These are phyloP conservation scores for Schrankia costaestrigalis DNA, from an alignment of 2,888 invertebrate species.

Conservation along the genomic window DNA sequence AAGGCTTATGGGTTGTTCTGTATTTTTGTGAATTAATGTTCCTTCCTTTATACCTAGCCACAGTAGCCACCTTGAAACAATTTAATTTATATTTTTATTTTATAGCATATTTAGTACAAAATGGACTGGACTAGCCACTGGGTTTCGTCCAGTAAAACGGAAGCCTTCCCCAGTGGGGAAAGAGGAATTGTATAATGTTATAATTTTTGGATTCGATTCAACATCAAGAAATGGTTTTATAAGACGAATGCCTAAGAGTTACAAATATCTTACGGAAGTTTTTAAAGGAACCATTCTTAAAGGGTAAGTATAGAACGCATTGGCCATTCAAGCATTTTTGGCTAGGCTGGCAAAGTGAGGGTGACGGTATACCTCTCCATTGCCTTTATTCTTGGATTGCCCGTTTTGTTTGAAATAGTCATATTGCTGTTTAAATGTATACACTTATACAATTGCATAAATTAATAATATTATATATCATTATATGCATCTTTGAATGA, in stretches of 20 bases:
- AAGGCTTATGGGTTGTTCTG: too few relatives aligned
- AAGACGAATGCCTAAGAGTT: constrained; percentile 67
- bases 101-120: constrained; percentile 11
- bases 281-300: constrained; percentile 83
- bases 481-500: too few relatives aligned
- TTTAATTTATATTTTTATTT: background rate
- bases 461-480: too few relatives aligned
- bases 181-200: background rate
- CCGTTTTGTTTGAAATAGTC: too few relatives aligned
- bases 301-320: constrained; percentile 77
- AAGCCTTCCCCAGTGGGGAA: constrained; percentile 54
- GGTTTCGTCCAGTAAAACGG: constrained; percentile 26
- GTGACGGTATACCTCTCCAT: background rate
- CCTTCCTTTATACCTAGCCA: too few relatives aligned
- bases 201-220: constrained; percentile 3
- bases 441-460: too few relatives aligned
- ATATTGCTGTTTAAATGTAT: too few relatives aligned
- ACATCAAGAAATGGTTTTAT: constrained; percentile 1
- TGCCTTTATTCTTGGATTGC: too few relatives aligned
- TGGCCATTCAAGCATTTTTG: background rate
- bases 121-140: constrained; percentile 31
- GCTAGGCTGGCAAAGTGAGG: background rate
- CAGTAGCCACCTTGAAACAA: too few relatives aligned
- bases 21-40: too few relatives aligned
- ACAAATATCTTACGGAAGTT: constrained; percentile 82